Evolutionary conservation across 2,888 invertebrate species (phyloP), one percentile per base, ranked within the genome.

Genomic region (Ichneumoninae sp.): DNA sequence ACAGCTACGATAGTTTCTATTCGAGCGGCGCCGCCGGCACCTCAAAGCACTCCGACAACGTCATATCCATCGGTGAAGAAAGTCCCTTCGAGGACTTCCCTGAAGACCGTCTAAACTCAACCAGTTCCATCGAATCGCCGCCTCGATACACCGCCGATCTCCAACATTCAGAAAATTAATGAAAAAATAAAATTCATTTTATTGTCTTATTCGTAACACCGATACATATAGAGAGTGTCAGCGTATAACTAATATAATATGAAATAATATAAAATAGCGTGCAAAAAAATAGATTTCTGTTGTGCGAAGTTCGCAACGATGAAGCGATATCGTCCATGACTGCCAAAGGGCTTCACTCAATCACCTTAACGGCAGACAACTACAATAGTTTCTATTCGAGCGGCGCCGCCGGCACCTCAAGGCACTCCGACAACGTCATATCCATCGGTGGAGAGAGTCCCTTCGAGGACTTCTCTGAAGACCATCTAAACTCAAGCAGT

Each of bases 61-160:
- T 7, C 0, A 44, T 78, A 50, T 87, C 86, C 16, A 40, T 86
- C n/a, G 78, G 33, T 30, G 78, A 68, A 36, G n/a, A 33, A 2
- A 87, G 86, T 62, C 62, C 77, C n/a, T 86, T 88, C 80, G 89
- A 89, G 26, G 89, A 89, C 3, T 89, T 89, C 71, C n/a, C 83
- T 4, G 50, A 52, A n/a, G 70, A 85, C 30, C 8, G 70, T 36
- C 44, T 16, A 57, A 77, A n/a, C 33, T 5, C 40, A 22, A 36
- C 44, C 16, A 4, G 44, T 30, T 10, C 44, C 13, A 19, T 19
- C 6, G 57, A 72, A 79, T 54, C 75, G 0, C 30, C 13, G n/a
- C 54, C 22, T 79, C 19, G 8, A 80, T 30, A 70, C n/a, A 13
- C 47, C 26, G 26, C 22, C 44, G 19, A 36, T 4, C 26, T 40